Evolutionary conservation across 2,113 vertebrate genomes (phyloP).

Genomic region (Podocnemis expansa): DNA sequence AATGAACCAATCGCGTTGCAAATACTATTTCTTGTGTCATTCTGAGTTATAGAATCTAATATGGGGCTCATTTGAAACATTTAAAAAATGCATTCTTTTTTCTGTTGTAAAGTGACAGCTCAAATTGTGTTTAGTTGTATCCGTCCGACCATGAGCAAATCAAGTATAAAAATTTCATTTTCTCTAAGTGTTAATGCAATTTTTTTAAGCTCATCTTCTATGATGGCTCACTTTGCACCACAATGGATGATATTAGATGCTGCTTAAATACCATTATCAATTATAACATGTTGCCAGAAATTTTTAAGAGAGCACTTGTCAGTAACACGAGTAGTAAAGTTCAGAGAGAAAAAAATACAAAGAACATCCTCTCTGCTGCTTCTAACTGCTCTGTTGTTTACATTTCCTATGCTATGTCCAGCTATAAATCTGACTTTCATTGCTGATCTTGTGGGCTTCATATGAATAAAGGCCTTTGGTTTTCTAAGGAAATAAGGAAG

Average conservation of each 20-base stretch:
- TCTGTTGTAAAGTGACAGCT: slow-evolving; percentile 70
- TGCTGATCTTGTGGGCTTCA: slow-evolving; percentile 26
- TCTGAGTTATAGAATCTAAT: slow-evolving; percentile 74
- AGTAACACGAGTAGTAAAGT: slow-evolving; percentile 48
- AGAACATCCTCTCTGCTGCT: slow-evolving; percentile 2
- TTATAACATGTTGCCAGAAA: slow-evolving; percentile 63
- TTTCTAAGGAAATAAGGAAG: slow-evolving; percentile 17
- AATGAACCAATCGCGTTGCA: slow-evolving; percentile 75
- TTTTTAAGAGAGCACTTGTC: slow-evolving; percentile 59
- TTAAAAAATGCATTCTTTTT: slow-evolving; percentile 70
- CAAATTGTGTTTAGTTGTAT: slow-evolving; percentile 62
- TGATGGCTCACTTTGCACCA: slow-evolving; percentile 56
- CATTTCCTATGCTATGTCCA: slow-evolving; percentile 53
- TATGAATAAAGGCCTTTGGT: slow-evolving; percentile 28
- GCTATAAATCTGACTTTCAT: slow-evolving; percentile 67
- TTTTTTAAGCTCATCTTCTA: slow-evolving; percentile 71
- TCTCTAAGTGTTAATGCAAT: slow-evolving; percentile 75
- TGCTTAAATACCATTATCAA: slow-evolving; percentile 69
- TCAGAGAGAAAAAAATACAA: slow-evolving; percentile 32
- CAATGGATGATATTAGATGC: slow-evolving; percentile 63
- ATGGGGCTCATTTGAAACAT: slow-evolving; percentile 73
- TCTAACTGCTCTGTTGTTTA: slow-evolving; percentile 33
- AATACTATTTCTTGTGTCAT: slow-evolving; percentile 69
- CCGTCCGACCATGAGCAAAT: slow-evolving; percentile 69
- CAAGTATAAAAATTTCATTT: slow-evolving; percentile 73